Base-by-base conservation (phyloP, 2,113 vertebrate genomes). In the Larimichthys polyactis region DNA sequence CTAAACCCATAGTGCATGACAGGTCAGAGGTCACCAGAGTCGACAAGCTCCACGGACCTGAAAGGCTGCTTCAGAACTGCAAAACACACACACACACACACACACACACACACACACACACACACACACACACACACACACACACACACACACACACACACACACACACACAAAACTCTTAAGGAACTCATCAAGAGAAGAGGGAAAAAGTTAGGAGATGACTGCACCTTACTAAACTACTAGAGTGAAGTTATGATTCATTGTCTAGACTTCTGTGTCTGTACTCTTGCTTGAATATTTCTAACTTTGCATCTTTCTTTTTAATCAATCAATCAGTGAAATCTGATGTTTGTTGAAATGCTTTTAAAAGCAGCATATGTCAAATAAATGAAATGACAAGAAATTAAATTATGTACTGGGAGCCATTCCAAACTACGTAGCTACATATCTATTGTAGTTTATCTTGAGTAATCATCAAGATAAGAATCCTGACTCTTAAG, bases 21-120 rank as follows among this genome's bases (percentile, higher is more conserved):
- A 14, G 91, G 90, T 90, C 93, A 87, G 58, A 79, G 93, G 93
- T 90, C 92, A 84, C 20, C 46, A n/a, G 68, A 83, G 87, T 85
- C 12, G 62, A 91, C 89, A 78, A 88, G 81, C 82, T 79, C 51
- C 76, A 79, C 67, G 75, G 76, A 87, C 32, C 57, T 0, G 44
- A 87, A 64, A 46, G 15, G 24, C 20, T 17, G 43, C 49, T 44
- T 67, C 27, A 24, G 43, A 49, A 73, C 15, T n/a, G 16, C 44
- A 58, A 70, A 43, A 54, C 36, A 74, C 4, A 36, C 36, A 9
- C 36, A 40, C 32, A 32, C 32, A 32, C 32, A 32, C 32, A 32
- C 32, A 32, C 32, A 5, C 4, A 4, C 29, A 32, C 4, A 4
- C 29, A 4, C 4, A 4, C 29, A 4, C 29, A 32, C 29, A 32